Base-by-base conservation (phyloP, 2,113 vertebrate genomes). In the Lutjanus erythropterus region DNA sequence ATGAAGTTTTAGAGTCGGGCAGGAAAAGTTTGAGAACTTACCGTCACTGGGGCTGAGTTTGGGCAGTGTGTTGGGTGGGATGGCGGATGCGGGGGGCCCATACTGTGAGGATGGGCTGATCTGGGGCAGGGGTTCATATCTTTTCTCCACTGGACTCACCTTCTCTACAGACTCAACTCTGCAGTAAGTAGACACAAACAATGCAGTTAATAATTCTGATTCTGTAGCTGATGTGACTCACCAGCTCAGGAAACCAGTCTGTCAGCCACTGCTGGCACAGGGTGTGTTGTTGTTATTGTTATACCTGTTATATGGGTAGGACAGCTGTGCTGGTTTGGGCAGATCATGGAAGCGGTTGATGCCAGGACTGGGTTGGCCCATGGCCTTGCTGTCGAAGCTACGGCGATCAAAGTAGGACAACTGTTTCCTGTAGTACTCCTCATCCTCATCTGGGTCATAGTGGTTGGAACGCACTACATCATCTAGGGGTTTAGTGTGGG, bases 361-460 rank as follows among this genome's bases (percentile, higher is more conserved):
- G 86, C 95, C 90, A 66, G 95, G 86, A 84, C 91, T 60, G 59
- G 95, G 89, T 64, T 96, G 96, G 0, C 92, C 76, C 58, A 95
- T 90, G 25, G 96, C 95, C 89, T 99, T 99, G 70, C 92, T 97
- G 59, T 99, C 98, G 47, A 98, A 98, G 90, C 94, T 98, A 65
- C 98, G 95, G 23, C 98, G 96, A 76, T 99, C 97, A 23, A 99
- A 99, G 91, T 97, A 99, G 0, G 98, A 99, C 80, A 99, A 95
- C 92, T 99, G 98, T 84, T 99, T 99, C 37, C 97, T 96, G 64
- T 99, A 99, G 75, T 98, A 98, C 42, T 99, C 98, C 81, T 99
- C 98, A 35, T 99, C 98, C 50, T 99, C 98, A 56, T 99, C 97
- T 0, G 96, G 96, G 75, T 98, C 97, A 0, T 98, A 98, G 73